Percentiles rank a stretch among this genome's conserved stretches.
Conservation (phyloP, 2,113 vertebrate species). For the Camelus bactrianus region DNA sequence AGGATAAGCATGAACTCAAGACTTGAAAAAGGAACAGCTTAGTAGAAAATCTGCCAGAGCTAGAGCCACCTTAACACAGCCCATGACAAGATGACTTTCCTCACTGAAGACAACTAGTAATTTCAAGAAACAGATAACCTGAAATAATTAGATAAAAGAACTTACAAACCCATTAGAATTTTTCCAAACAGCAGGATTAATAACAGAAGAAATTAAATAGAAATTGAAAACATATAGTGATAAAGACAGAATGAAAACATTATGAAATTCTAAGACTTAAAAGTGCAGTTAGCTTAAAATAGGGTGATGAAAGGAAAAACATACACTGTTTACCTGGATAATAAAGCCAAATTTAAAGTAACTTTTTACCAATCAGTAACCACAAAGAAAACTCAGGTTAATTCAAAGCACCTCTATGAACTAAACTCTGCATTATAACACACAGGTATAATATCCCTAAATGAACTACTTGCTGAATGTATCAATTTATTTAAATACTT, state of each 20-base stretch:
- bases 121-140: neutral
- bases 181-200: conserved; percentile 32
- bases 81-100: neutral
- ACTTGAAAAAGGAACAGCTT: neutral
- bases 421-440: neutral
- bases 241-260: neutral
- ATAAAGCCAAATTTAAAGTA: conserved; percentile 41
- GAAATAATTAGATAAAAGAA: conserved; percentile 40
- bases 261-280: neutral
- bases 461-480: neutral
- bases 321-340: neutral
- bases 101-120: conserved; percentile 16
- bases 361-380: conserved; percentile 14
- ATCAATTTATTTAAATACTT: neutral
- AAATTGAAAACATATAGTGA: neutral
- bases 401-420: neutral
- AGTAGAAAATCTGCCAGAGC: neutral
- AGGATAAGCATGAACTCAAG: neutral
- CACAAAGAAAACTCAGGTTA: neutral
- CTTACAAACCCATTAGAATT: conserved; percentile 18
- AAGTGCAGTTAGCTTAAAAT: conserved; percentile 23
- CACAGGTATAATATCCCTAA: neutral
- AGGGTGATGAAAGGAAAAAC: neutral
- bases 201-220: conserved; percentile 13
- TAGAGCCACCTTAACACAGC: neutral